phyloP scores from a whole-genome alignment of 2,797 vertebrate species.

The Luscinia megarhynchos region DNA sequence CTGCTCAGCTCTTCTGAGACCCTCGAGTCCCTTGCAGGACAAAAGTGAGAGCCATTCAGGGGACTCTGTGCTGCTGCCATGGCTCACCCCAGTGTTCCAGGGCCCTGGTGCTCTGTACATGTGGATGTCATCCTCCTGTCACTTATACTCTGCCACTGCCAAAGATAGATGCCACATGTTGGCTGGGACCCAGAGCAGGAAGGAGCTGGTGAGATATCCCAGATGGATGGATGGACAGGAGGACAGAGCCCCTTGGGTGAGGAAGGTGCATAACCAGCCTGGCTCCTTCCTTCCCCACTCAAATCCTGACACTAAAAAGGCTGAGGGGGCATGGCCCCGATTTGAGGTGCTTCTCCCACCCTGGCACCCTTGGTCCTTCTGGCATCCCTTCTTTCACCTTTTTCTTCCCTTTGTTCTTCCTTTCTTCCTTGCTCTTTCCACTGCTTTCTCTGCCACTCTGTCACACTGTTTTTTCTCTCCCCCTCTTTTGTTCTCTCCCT shows the following conservation, averaged over 20 bases:
- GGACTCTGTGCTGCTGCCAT: background rate
- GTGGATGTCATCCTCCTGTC: background rate
- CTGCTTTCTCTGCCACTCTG: background rate
- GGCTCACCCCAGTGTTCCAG: background rate
- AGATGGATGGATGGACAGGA: background rate
- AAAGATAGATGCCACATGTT: slow-evolving; percentile 2
- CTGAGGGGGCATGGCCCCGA: background rate
- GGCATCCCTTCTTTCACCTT: background rate
- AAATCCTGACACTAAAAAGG: background rate
- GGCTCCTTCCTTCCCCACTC: background rate
- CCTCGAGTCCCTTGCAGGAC: background rate
- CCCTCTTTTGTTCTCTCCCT: slow-evolving; percentile 37
- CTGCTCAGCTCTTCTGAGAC: background rate
- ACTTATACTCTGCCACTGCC: background rate
- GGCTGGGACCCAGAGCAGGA: slow-evolving; percentile 12
- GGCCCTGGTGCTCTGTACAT: background rate
- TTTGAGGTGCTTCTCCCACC: background rate
- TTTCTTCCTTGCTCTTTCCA: slow-evolving; percentile 5
- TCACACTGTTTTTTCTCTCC: background rate
- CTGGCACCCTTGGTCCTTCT: background rate
- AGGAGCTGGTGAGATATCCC: slow-evolving; percentile 45
- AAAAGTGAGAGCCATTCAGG: background rate
- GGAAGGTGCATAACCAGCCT: background rate
- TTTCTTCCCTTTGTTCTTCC: slow-evolving; percentile 22
- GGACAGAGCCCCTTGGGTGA: background rate